These are phyloP conservation scores for Willowsia nigromaculata DNA, from an alignment of 2,888 invertebrate species.

Conservation along the genomic window DNA sequence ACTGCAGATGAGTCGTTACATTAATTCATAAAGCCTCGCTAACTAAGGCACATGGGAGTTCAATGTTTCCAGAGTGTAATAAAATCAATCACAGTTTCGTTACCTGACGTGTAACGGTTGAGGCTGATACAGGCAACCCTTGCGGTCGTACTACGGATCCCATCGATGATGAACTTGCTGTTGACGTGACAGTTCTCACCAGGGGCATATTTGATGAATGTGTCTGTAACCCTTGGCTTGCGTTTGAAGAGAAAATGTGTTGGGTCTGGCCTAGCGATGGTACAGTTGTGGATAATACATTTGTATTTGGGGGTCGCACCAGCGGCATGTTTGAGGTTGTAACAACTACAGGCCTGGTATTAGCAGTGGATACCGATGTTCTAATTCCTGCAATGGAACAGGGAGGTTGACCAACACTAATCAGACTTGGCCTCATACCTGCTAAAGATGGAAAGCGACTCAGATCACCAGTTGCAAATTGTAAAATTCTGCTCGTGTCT, in stretches of 20 bases:
- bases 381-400: neutral
- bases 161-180: neutral
- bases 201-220: neutral
- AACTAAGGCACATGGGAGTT: neutral
- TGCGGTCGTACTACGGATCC: neutral
- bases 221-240: neutral
- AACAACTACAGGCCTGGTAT: neutral
- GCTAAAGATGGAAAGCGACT: slow-evolving; percentile 1
- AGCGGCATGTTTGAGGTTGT: neutral
- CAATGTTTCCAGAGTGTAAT: neutral
- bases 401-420: neutral
- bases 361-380: neutral
- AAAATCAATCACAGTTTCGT: slow-evolving; percentile 17
- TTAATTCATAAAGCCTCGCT: neutral
- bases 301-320: slow-evolving; percentile 20
- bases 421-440: neutral
- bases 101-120: slow-evolving; percentile 32
- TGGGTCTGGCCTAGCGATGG: no score
- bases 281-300: neutral
- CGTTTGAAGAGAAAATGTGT: neutral
- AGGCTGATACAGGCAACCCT: neutral
- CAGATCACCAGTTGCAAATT: slow-evolving; percentile 26
- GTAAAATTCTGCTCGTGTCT: slow-evolving; percentile 42
- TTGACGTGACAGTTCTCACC: neutral
- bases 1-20: neutral